A percentile compares a stretch with the other conserved stretches of the same genome.
phyloP scores from a whole-genome alignment of 1,140 invertebrate species.

The Drosophila mayri region DNA sequence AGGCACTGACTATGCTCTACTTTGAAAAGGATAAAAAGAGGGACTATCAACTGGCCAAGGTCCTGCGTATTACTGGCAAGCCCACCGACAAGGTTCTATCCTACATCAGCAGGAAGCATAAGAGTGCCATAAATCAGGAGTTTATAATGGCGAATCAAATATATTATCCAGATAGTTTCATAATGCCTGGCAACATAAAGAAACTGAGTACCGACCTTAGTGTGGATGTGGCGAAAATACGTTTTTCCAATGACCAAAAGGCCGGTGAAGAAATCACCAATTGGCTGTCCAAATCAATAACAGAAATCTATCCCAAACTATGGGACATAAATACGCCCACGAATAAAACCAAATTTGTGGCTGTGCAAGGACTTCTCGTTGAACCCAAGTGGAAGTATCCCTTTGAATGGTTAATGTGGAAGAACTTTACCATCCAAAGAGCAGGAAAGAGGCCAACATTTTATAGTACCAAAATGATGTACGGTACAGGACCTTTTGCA shows the following conservation, averaged over 20 bases:
- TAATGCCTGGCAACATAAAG: neutral
- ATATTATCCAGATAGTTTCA: neutral
- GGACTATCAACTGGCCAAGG: slow-evolving; percentile 15
- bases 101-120: neutral
- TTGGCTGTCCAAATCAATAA: neutral
- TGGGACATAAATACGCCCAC: neutral
- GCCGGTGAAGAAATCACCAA: neutral
- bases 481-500: neutral
- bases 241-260: neutral
- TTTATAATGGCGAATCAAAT: slow-evolving; percentile 15
- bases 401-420: neutral
- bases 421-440: neutral
- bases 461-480: slow-evolving; percentile 7
- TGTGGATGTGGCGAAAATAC: neutral
- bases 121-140: neutral
- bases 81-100: neutral
- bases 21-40: neutral
- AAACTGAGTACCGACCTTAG: neutral
- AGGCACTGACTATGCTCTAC: slow-evolving; percentile 5
- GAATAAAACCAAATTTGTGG: neutral
- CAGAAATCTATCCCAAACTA: neutral
- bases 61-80: neutral
- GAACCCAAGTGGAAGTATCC: neutral
- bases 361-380: slow-evolving; percentile 1
- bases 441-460: too few relatives aligned